phyloP scores from a whole-genome alignment of 1,140 invertebrate genomes.

The Rhyzopertha dominica region DNA sequence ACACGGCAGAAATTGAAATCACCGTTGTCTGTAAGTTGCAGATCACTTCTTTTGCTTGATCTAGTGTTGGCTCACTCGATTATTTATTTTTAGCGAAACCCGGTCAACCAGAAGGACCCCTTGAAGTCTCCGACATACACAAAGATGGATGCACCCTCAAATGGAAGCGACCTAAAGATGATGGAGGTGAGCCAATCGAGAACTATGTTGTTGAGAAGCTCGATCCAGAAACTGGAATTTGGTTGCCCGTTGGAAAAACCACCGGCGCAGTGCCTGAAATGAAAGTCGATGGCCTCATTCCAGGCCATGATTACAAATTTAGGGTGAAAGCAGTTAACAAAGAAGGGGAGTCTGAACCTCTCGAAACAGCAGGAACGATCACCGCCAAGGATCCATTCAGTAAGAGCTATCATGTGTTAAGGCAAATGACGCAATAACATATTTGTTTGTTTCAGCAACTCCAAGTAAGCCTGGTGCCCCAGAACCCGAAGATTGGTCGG shows the following conservation, averaged over 20 bases:
- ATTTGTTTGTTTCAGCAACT: slow-evolving; percentile 51
- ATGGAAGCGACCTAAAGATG: slow-evolving; percentile 97
- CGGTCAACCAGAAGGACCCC: slow-evolving; percentile 86
- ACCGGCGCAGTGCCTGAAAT: slow-evolving; percentile 73
- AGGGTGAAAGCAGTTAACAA: slow-evolving; percentile 95
- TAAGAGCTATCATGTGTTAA: slow-evolving; percentile 49
- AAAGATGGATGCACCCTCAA: slow-evolving; percentile 93
- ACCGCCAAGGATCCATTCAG: slow-evolving; percentile 96
- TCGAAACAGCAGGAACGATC: slow-evolving; percentile 87
- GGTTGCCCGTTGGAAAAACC: slow-evolving; percentile 82
- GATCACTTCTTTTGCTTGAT: slow-evolving; percentile 3
- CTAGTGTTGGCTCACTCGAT: slow-evolving; percentile 12
- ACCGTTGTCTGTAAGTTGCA: slow-evolving; percentile 74
- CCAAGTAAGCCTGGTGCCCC: slow-evolving; percentile 80
- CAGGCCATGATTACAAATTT: slow-evolving; percentile 97
- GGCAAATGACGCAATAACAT: slow-evolving; percentile 4
- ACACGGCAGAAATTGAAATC: slow-evolving; percentile 87
- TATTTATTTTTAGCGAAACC: slow-evolving; percentile 73
- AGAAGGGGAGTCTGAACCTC: slow-evolving; percentile 94
- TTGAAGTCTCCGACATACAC: slow-evolving; percentile 91
- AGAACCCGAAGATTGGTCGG: slow-evolving; percentile 86
- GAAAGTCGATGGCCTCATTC: slow-evolving; percentile 81
- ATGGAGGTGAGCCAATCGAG: slow-evolving; percentile 93
- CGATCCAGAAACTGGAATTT: slow-evolving; percentile 84
- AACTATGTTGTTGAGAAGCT: slow-evolving; percentile 95